These are phyloP conservation scores for Gallinago solitaria DNA, from an alignment of 2,797 vertebrate genomes.

Conservation along the genomic window DNA sequence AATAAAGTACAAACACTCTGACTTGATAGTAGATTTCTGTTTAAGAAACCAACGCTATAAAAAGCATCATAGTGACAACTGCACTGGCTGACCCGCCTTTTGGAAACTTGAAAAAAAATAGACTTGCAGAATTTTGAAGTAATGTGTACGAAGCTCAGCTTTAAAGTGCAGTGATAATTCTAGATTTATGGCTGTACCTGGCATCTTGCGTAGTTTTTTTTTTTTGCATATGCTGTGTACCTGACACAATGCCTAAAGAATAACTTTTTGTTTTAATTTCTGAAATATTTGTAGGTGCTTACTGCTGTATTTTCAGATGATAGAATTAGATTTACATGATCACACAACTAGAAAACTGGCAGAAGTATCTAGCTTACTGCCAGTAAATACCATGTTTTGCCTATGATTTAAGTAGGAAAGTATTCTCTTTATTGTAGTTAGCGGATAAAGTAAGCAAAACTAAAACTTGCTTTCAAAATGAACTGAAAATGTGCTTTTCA, in stretches of 20 bases:
- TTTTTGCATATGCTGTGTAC: rapidly evolving
- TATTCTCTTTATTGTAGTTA: neutral
- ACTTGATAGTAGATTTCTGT: neutral
- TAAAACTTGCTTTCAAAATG: neutral
- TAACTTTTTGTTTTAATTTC: neutral
- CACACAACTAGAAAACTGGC: neutral
- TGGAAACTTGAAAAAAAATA: neutral
- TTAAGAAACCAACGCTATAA: neutral
- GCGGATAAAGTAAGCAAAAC: neutral
- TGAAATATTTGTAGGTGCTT: neutral
- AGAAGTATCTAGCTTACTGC: neutral
- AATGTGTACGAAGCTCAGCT: neutral
- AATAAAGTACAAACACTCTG: neutral
- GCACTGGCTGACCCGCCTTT: neutral
- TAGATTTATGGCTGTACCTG: neutral
- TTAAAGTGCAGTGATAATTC: neutral
- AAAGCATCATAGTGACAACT: neutral
- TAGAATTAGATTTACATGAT: neutral
- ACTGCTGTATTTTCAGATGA: neutral
- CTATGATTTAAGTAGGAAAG: neutral
- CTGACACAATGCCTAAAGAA: neutral
- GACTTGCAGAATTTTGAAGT: neutral
- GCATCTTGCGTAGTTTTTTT: neutral
- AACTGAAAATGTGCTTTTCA: neutral
- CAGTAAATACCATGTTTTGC: neutral